Conservation (phyloP, 2,797 vertebrate genomes). For the Cyclura pinguis region DNA sequence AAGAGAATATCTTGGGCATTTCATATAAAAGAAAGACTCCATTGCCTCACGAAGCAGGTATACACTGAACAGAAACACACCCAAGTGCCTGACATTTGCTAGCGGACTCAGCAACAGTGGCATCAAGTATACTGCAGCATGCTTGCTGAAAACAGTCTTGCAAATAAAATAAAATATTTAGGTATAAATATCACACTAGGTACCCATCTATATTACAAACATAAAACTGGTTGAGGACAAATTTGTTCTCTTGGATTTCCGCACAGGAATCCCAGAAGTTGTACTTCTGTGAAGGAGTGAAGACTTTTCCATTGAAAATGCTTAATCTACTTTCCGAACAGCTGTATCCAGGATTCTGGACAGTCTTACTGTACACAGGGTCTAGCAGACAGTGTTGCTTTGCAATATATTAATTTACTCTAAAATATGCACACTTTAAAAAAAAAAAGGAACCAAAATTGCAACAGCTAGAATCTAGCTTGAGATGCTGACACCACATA, state of each 20-base stretch:
- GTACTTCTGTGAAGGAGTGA: background rate
- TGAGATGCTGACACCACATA: accelerated
- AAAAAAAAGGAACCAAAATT: background rate
- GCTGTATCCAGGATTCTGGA: background rate
- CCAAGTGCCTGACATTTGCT: too few species aligned
- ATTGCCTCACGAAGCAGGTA: background rate
- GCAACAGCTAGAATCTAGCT: too few species aligned
- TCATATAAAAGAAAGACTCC: background rate
- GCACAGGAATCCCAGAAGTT: background rate
- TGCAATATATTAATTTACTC: background rate
- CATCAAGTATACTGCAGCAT: background rate
- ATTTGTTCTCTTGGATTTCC: background rate
- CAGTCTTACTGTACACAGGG: background rate
- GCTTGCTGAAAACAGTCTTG: too few species aligned
- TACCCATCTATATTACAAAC: background rate
- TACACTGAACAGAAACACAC: background rate
- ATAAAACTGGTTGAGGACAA: background rate
- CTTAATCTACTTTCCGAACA: too few species aligned
- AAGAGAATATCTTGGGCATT: background rate
- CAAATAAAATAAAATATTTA: background rate
- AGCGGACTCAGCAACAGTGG: background rate
- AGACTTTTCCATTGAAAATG: background rate
- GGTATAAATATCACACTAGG: too few species aligned
- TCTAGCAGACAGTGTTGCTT: background rate
- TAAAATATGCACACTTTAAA: background rate